Conservation (phyloP, 2,113 vertebrate species). For the Macroglossus sobrinus region DNA sequence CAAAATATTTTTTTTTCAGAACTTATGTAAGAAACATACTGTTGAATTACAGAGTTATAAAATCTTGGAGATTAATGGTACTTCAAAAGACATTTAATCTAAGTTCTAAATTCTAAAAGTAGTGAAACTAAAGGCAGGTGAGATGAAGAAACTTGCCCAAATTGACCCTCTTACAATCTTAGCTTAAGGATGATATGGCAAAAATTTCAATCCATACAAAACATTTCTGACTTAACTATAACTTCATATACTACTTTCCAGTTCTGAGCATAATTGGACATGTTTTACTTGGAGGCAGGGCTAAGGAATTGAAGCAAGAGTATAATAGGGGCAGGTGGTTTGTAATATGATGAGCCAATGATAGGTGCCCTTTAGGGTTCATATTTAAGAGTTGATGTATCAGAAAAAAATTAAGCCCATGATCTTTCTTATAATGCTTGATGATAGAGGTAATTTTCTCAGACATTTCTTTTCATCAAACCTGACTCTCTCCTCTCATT, state of each 20-base stretch:
- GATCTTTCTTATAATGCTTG: not conserved
- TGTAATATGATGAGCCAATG: not conserved
- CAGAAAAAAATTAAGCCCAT: not conserved
- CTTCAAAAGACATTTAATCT: not conserved
- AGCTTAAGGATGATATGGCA: not conserved
- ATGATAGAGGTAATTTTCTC: not conserved
- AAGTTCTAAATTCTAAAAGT: not conserved
- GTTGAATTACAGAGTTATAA: not conserved
- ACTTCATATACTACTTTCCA: not conserved
- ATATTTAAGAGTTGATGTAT: not conserved
- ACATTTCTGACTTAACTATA: not conserved
- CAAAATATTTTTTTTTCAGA: not conserved
- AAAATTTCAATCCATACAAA: not conserved
- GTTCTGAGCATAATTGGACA: not conserved
- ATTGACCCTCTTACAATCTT: not conserved
- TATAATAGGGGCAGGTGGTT: accelerated
- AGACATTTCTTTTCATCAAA: not conserved
- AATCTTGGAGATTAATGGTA: not conserved
- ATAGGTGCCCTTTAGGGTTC: not conserved
- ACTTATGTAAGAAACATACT: not conserved
- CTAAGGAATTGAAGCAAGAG: not conserved
- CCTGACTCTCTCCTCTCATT: not conserved
- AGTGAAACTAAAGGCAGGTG: not conserved
- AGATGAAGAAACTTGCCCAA: not conserved
- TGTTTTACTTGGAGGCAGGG: not conserved